Conservation (phyloP, 2,113 vertebrate genomes). For the Struthio camelus region DNA sequence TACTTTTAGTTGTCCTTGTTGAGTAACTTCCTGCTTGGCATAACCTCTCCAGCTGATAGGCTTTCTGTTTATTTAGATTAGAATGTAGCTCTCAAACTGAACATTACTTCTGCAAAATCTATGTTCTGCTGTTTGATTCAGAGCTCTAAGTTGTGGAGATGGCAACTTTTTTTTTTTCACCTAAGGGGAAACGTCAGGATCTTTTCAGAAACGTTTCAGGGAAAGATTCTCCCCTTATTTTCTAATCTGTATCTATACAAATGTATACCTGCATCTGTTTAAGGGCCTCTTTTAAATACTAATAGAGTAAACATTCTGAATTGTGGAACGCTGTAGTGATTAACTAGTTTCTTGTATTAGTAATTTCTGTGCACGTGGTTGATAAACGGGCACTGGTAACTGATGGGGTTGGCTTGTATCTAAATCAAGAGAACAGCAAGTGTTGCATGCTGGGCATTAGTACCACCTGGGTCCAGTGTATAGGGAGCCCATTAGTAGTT, state of each 20-base stretch:
- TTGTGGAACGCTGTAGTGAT: background rate
- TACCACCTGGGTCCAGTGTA: background rate
- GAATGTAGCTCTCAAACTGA: background rate
- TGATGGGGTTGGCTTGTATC: background rate
- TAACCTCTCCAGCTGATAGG: background rate
- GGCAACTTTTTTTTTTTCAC: background rate
- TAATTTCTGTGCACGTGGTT: background rate
- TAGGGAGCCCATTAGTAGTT: fast-evolving
- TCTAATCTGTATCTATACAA: background rate
- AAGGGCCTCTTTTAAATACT: background rate
- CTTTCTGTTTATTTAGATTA: background rate
- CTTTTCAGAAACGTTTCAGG: background rate
- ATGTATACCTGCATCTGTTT: background rate
- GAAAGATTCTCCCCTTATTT: background rate
- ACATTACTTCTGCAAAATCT: fast-evolving
- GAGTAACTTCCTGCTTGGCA: constrained; percentile 26
- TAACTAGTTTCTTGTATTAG: background rate
- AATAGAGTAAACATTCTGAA: background rate
- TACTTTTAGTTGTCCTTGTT: constrained; percentile 12
- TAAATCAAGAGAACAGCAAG: background rate
- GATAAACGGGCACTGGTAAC: background rate
- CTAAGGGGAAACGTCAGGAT: background rate
- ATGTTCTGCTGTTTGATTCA: background rate
- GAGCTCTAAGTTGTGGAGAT: background rate
- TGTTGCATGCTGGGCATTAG: background rate